A percentile compares a stretch with the other conserved stretches of the same genome.
phyloP scores from a whole-genome alignment of 2,797 vertebrate species.

The Galaxias olidus region DNA sequence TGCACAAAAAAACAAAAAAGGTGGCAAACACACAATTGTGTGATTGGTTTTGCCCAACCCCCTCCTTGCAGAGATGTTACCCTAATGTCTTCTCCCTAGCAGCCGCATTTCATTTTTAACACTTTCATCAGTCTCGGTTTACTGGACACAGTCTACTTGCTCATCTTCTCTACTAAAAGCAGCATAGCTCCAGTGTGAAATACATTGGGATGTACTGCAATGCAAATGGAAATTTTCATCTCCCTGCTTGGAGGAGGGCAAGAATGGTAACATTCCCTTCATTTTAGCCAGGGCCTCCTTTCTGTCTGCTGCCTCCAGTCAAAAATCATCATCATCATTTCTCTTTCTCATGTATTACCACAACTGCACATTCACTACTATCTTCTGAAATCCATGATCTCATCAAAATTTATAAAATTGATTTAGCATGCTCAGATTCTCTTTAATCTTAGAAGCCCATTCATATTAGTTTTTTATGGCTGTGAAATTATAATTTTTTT shows the following conservation, averaged over 20 bases:
- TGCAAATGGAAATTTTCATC: slow-evolving; percentile 73
- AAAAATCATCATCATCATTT: slow-evolving; percentile 70
- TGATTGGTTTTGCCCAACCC: too few relatives aligned
- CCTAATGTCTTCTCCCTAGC: slow-evolving; percentile 10
- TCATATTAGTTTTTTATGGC: slow-evolving; percentile 61
- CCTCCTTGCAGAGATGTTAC: too few relatives aligned
- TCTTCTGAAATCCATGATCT: slow-evolving; percentile 71
- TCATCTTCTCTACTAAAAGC: slow-evolving; percentile 48
- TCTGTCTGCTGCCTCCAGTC: slow-evolving; percentile 64
- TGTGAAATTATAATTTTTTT: slow-evolving; percentile 40
- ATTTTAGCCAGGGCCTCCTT: slow-evolving; percentile 49
- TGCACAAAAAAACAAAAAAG: too few relatives aligned
- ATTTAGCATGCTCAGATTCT: slow-evolving; percentile 71
- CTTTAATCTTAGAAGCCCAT: slow-evolving; percentile 53
- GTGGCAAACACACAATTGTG: too few relatives aligned
- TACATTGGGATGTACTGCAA: slow-evolving; percentile 68
- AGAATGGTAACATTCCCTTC: slow-evolving; percentile 60
- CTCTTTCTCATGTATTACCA: slow-evolving; percentile 64
- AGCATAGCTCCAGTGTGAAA: slow-evolving; percentile 46
- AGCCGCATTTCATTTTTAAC: slow-evolving; percentile 12
- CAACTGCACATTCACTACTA: slow-evolving; percentile 53
- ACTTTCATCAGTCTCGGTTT: slow-evolving; percentile 45
- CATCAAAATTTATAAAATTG: slow-evolving; percentile 74
- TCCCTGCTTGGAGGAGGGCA: slow-evolving; percentile 49
- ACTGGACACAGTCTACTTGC: slow-evolving; percentile 34